A percentile compares a stretch with the other conserved stretches of the same genome.
Conservation (phyloP, 2,797 vertebrate species). For the Tragelaphus eurycerus region DNA sequence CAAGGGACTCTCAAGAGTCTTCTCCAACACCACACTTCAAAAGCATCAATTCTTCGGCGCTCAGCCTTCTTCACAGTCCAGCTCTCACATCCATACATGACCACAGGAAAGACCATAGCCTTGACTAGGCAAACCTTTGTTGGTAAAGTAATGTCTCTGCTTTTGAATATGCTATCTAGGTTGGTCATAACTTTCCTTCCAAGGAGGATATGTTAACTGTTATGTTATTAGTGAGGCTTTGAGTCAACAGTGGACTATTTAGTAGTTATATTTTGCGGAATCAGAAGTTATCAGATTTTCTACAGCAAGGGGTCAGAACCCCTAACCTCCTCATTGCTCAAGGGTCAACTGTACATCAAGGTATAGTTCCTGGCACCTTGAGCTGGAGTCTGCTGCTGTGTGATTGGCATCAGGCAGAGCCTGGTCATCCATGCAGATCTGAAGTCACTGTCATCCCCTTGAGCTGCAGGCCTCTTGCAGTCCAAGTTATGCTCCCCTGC, state of each 20-base stretch:
- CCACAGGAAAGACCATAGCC: no score
- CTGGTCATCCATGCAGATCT: not conserved
- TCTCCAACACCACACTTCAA: no score
- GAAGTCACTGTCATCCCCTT: not conserved
- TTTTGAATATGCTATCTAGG: no score
- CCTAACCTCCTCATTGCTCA: not conserved
- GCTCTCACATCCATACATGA: no score
- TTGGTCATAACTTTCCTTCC: no score
- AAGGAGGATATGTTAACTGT: not conserved
- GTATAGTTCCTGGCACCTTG: not conserved
- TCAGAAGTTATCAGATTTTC: not conserved
- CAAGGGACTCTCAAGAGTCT: no score
- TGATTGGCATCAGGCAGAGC: not conserved
- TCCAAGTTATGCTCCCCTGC: not conserved
- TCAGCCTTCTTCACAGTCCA: no score
- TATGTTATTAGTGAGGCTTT: not conserved
- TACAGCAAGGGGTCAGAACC: not conserved
- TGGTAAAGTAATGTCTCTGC: no score
- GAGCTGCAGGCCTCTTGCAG: not conserved
- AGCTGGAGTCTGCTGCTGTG: not conserved
- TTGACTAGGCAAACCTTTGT: no score
- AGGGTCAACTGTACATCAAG: not conserved
- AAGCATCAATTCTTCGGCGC: no score
- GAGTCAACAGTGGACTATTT: not conserved
- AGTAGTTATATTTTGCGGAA: not conserved